Conservation (phyloP, 23 tunicate genomes). For the Styela clava region DNA sequence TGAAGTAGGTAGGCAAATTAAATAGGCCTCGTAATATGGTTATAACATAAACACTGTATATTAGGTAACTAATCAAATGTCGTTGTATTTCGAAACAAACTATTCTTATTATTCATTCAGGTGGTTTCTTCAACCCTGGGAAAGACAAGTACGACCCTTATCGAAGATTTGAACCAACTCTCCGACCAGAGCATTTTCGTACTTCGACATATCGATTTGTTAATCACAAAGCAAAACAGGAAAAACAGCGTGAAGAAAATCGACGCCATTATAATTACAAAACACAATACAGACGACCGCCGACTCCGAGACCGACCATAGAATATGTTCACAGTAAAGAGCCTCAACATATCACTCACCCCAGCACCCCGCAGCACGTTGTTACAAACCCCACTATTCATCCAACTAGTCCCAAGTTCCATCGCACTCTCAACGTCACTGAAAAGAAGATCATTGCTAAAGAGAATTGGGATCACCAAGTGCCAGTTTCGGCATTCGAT, state of each 20-base stretch:
- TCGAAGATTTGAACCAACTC: background rate
- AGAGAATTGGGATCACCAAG: background rate
- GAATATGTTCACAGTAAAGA: background rate
- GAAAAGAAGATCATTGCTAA: background rate
- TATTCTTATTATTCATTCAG: background rate
- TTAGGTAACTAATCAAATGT: too few species aligned
- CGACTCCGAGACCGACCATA: background rate
- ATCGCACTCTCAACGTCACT: background rate
- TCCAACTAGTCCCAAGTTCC: background rate
- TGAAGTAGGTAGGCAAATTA: too few species aligned
- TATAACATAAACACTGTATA: too few species aligned
- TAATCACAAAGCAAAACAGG: background rate
- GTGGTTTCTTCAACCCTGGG: background rate
- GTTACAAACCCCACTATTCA: background rate
- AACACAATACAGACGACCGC: background rate
- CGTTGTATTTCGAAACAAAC: too few species aligned
- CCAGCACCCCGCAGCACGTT: background rate
- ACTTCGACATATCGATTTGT: background rate
- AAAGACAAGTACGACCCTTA: background rate
- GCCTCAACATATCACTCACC: background rate
- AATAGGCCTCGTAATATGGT: too few species aligned
- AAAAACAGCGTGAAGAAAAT: background rate
- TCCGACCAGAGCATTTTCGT: background rate
- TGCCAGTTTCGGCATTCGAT: background rate
- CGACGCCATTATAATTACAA: background rate